Conservation (phyloP, 1,140 invertebrate species). For the Bombus vancouverensis region DNA sequence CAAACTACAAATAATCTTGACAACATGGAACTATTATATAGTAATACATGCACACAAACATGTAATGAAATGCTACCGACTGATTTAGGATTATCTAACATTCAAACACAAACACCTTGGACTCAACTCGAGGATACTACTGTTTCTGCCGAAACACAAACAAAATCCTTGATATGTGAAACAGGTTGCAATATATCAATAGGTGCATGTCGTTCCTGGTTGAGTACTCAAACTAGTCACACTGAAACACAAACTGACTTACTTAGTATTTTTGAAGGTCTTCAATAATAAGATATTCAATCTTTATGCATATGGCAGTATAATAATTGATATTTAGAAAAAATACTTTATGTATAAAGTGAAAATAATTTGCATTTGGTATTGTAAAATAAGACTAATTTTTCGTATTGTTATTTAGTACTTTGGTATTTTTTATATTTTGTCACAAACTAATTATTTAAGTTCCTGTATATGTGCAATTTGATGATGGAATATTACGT, state of each 20-base stretch:
- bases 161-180: slow-evolving; percentile 69
- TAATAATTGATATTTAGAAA: slow-evolving; percentile 32
- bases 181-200: slow-evolving; percentile 69
- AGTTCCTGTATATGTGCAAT: slow-evolving; percentile 36
- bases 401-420: slow-evolving; percentile 10
- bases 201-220: slow-evolving; percentile 70
- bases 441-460: slow-evolving; percentile 35
- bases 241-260: slow-evolving; percentile 82
- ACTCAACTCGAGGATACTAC: slow-evolving; percentile 75
- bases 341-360: slow-evolving; percentile 34
- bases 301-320: slow-evolving; percentile 3
- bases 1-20: slow-evolving; percentile 81
- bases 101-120: slow-evolving; percentile 85
- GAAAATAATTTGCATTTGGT: slow-evolving; percentile 55
- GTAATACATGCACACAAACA: slow-evolving; percentile 85
- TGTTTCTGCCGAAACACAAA: slow-evolving; percentile 81
- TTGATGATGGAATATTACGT: slow-evolving; percentile 18
- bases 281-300: slow-evolving; percentile 65
- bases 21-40: slow-evolving; percentile 82
- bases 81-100: slow-evolving; percentile 84
- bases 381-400: slow-evolving; percentile 35
- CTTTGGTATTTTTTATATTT: slow-evolving; percentile 40
- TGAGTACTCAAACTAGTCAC: slow-evolving; percentile 77
- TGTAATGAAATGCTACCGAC: slow-evolving; percentile 83
- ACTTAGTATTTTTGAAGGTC: slow-evolving; percentile 77